Evolutionary conservation across 2,113 vertebrate species (phyloP).

Genomic region (Pelusios castaneus): DNA sequence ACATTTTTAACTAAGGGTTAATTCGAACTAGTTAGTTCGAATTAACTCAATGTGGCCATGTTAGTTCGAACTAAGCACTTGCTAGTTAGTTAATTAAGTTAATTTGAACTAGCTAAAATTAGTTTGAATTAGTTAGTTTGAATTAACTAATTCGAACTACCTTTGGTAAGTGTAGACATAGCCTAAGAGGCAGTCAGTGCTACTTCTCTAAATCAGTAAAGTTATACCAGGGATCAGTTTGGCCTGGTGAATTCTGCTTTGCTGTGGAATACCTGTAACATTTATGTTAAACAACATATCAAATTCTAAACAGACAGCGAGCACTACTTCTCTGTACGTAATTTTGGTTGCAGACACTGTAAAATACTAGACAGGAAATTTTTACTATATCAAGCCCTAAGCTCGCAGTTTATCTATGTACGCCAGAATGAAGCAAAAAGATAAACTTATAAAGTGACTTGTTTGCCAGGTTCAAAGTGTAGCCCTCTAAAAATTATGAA

Average conservation of each 20-base stretch:
- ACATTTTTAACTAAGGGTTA: too few relatives aligned
- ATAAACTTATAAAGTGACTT: neutral
- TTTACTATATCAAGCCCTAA: neutral
- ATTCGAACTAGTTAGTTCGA: too few relatives aligned
- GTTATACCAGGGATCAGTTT: neutral
- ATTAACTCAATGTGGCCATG: too few relatives aligned
- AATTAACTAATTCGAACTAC: too few relatives aligned
- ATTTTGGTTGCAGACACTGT: neutral
- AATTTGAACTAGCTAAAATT: too few relatives aligned
- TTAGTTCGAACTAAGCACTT: too few relatives aligned
- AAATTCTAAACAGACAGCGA: rapidly evolving
- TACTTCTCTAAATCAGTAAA: rapidly evolving
- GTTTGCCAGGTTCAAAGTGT: neutral
- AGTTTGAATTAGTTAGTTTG: too few relatives aligned
- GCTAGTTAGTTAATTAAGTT: too few relatives aligned
- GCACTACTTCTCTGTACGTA: neutral
- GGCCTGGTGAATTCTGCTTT: neutral
- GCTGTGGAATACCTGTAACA: neutral
- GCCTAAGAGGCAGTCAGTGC: neutral
- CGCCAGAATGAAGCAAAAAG: rapidly evolving
- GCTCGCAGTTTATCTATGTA: rapidly evolving
- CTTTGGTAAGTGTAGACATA: too few relatives aligned
- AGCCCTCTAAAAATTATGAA: neutral
- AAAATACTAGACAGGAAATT: neutral
- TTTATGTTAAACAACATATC: neutral